These are phyloP conservation scores for crab-eating macaque (Macaca fascicularis) DNA, from an alignment of 2,113 vertebrate species.

Conservation along the genomic window T2T-MFA8v1.1 NC_088386.1:103096501-103097000, in stretches of 20 bases:
- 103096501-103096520: slow-evolving; percentile 52
- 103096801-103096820: slow-evolving; percentile 66
- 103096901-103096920: not conserved
- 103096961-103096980: not conserved
- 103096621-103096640: slow-evolving; percentile 32
- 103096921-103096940: not conserved
- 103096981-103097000: not conserved
- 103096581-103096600: slow-evolving; percentile 49
- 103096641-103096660: slow-evolving; percentile 48
- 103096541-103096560: slow-evolving; percentile 64
- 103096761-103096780: not conserved
- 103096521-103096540: slow-evolving; percentile 68
- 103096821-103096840: slow-evolving; percentile 48
- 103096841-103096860: slow-evolving; percentile 51
- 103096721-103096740: slow-evolving; percentile 48
- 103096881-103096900: slow-evolving; percentile 33
- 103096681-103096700: slow-evolving; percentile 50
- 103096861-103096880: not conserved
- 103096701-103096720: slow-evolving; percentile 58
- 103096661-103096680: not conserved
- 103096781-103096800: slow-evolving; percentile 42
- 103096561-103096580: slow-evolving; percentile 65
- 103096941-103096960: not conserved
- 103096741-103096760: slow-evolving; percentile 35
- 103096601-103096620: slow-evolving; percentile 59